Evolutionary conservation across 2,113 vertebrate species (phyloP), one percentile per base, ranked within the genome.

Genomic region (Chroicocephalus ridibundus): DNA sequence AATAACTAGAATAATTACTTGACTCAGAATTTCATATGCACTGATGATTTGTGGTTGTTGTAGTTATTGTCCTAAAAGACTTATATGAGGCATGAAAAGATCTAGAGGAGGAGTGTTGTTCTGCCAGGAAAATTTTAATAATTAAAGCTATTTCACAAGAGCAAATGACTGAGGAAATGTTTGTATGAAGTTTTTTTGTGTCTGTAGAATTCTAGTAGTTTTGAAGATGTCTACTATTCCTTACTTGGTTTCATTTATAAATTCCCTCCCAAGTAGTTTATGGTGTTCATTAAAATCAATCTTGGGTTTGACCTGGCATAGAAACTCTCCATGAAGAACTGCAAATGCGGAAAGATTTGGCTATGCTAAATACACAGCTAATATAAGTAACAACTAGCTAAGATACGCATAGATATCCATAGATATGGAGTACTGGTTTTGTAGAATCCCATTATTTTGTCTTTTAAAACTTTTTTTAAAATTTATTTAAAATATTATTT

Each of bases 141-240:
- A 93, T 94, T 88, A 78, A 81, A 78, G n/a, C 51, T 83, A 26
- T 96, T 96, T 92, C 80, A 92, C 60, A 96, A 91, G 60, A 91
- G 38, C 55, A 83, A 78, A 65, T 88, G 36, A 78, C 31, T 55
- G 69, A 88, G n/a, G 57, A 84, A 62, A 27, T 75, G 22, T 88
- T 94, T 91, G 20, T 55, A 36, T 78, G 46, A 93, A 54, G 46
- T 38, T 54, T 7, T 65, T 93, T 75, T 85, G 29, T 74, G 65
- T 22, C 24, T 74, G 57, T 86, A 84, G 65, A 93, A 78, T 70
- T 93, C 61, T 42, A 64, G 42, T 76, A 93, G 77, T 80, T 95
- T 89, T 91, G 76, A 92, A 96, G 78, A 76, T 61, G 36, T 71
- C 20, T 82, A 6, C 60, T 93, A 13, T 92, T 94, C 64, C 34